Evolutionary conservation across 1,140 invertebrate genomes (phyloP).

Genomic region (Panagrolaimus sp.): DNA sequence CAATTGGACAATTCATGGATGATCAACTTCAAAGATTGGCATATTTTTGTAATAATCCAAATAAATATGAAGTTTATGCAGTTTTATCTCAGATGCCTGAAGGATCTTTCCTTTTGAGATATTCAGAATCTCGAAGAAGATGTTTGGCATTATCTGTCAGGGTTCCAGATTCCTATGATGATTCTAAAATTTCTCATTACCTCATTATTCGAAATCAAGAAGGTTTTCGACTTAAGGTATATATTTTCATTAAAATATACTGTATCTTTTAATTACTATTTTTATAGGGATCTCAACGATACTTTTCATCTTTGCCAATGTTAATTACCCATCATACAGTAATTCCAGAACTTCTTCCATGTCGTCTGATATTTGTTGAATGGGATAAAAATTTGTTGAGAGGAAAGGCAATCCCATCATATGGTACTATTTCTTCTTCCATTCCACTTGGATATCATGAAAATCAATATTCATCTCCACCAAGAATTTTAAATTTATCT

Average conservation of each 20-base stretch:
- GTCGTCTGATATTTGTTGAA: slow-evolving; percentile 9
- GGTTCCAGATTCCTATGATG: neutral
- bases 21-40: slow-evolving; percentile 1
- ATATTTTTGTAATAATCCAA: slow-evolving; percentile 8
- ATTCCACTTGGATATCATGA: no score
- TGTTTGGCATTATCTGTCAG: neutral
- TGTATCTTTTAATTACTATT: no score
- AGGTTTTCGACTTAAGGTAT: neutral
- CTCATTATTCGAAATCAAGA: slow-evolving; percentile 8
- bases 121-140: slow-evolving; percentile 1
- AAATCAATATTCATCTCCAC: no score
- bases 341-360: slow-evolving; percentile 2
- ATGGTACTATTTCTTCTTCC: no score
- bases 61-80: slow-evolving; percentile 2
- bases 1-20: slow-evolving; percentile 12
- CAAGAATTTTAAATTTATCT: no score
- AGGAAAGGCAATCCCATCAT: neutral
- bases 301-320: neutral
- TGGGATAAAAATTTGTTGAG: slow-evolving; percentile 2
- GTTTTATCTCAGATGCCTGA: slow-evolving; percentile 5
- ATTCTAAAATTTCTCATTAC: neutral
- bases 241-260: no score
- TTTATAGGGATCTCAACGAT: slow-evolving; percentile 2
- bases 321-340: slow-evolving; percentile 7
- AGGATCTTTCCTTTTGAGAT: neutral